phyloP scores from a whole-genome alignment of 2,888 invertebrate genomes.

The Callyntrura guangdongensis region DNA sequence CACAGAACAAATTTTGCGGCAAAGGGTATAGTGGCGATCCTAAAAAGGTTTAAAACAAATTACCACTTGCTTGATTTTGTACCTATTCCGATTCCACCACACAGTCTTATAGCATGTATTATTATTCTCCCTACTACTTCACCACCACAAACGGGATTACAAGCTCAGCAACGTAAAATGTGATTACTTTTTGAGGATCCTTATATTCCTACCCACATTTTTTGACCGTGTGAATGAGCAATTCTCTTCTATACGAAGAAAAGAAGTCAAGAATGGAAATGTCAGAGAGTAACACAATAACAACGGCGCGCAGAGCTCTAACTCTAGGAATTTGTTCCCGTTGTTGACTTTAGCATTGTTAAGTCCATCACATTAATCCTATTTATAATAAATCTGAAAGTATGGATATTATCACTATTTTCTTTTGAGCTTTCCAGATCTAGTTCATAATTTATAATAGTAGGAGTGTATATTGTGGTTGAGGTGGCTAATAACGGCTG shows the following conservation, averaged over 20 bases:
- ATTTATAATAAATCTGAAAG: conserved; percentile 18
- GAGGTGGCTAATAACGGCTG: too few species aligned
- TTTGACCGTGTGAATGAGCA: conserved; percentile 11
- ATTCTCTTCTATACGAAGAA: neutral
- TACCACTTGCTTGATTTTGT: conserved; percentile 62
- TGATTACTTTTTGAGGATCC: too few species aligned
- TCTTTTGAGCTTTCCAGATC: conserved; percentile 16
- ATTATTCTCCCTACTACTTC: neutral
- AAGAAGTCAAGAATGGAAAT: conserved; percentile 26
- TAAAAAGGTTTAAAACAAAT: conserved; percentile 60
- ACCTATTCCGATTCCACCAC: conserved; percentile 56
- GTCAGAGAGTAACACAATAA: conserved; percentile 31
- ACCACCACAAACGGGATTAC: conserved; percentile 34
- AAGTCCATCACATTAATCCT: conserved; percentile 36
- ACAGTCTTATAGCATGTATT: neutral
- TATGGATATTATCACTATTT: neutral
- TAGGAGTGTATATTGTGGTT: too few species aligned
- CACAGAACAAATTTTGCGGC: conserved; percentile 39
- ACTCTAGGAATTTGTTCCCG: conserved; percentile 44
- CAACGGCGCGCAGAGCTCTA: neutral
- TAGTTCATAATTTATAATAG: too few species aligned
- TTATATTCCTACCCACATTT: neutral
- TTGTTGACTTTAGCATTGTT: conserved; percentile 50
- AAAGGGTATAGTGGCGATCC: neutral
- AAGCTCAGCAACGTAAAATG: too few species aligned